Percentiles rank a stretch among this genome's conserved stretches.
These are phyloP conservation scores for Sapayoa aenigma DNA, from an alignment of 2,113 vertebrate species.

Conservation along the genomic window DNA sequence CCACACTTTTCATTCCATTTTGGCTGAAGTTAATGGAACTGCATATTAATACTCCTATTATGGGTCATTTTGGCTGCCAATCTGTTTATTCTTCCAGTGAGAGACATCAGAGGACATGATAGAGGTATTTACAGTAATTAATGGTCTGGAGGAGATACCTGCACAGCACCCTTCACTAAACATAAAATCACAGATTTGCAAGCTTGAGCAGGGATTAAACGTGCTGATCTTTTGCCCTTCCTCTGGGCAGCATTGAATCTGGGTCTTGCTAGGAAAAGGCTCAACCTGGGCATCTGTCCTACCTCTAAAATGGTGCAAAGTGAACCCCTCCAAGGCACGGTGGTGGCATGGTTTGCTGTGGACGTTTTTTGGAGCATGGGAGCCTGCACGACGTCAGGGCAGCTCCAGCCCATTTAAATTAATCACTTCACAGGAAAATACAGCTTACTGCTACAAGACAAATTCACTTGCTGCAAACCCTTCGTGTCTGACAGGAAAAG, in stretches of 20 bases:
- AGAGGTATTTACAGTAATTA: not conserved
- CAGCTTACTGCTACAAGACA: not conserved
- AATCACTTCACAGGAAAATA: not conserved
- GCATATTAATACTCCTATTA: not conserved
- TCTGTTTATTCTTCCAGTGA: not conserved
- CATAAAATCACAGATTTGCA: not conserved
- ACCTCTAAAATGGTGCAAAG: not conserved
- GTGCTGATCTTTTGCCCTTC: not conserved
- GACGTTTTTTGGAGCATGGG: accelerated
- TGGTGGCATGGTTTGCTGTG: not conserved
- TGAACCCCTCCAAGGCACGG: accelerated
- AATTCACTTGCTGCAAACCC: not conserved
- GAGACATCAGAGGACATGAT: not conserved
- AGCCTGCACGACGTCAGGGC: accelerated
- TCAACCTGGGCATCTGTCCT: not conserved
- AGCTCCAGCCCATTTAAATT: not conserved
- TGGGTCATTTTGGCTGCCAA: not conserved
- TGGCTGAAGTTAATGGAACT: not conserved
- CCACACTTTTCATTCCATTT: not conserved
- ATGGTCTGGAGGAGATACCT: not conserved
- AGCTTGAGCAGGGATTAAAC: not conserved
- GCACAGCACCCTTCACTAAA: not conserved
- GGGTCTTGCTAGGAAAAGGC: not conserved
- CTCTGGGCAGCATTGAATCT: accelerated
- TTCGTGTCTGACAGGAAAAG: not conserved